phyloP scores from a whole-genome alignment of 2,888 invertebrate species.

The Stenodema calcarata region DNA sequence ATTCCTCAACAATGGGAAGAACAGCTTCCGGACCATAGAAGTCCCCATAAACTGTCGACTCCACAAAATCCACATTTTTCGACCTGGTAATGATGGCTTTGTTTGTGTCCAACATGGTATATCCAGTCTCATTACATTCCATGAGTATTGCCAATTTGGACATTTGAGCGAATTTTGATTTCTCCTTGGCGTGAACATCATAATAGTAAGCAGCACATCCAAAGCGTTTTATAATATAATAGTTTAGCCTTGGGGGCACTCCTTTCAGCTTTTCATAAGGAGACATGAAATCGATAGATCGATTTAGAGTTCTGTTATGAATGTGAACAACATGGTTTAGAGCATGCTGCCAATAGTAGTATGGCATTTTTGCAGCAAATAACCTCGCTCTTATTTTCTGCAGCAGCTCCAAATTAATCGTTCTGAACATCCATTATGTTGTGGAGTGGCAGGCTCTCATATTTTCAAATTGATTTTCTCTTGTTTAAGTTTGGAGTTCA shows the following conservation, averaged over 20 bases:
- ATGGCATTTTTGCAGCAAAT: not conserved
- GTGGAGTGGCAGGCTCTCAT: not conserved
- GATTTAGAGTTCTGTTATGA: constrained; percentile 13
- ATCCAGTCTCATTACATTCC: no score
- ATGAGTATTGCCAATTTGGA: no score
- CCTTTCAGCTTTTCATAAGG: not conserved
- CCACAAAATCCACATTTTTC: no score
- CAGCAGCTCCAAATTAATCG: not conserved
- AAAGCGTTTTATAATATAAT: not conserved
- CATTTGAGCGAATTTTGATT: no score
- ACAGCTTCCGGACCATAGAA: no score
- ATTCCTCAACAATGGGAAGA: no score
- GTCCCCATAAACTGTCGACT: no score
- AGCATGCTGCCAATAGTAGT: not conserved
- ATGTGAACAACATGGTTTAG: not conserved
- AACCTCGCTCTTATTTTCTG: not conserved
- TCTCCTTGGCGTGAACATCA: no score
- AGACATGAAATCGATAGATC: not conserved
- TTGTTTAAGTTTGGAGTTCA: no score
- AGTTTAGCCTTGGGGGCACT: not conserved
- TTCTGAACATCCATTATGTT: not conserved
- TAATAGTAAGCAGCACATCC: not conserved
- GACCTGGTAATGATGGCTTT: no score
- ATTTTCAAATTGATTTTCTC: not conserved
- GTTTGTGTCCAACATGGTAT: no score